Percentiles rank a stretch among this genome's conserved stretches.
These are phyloP conservation scores for Dasypus novemcinctus DNA, from an alignment of 2,113 vertebrate genomes.

Conservation along the genomic window DNA sequence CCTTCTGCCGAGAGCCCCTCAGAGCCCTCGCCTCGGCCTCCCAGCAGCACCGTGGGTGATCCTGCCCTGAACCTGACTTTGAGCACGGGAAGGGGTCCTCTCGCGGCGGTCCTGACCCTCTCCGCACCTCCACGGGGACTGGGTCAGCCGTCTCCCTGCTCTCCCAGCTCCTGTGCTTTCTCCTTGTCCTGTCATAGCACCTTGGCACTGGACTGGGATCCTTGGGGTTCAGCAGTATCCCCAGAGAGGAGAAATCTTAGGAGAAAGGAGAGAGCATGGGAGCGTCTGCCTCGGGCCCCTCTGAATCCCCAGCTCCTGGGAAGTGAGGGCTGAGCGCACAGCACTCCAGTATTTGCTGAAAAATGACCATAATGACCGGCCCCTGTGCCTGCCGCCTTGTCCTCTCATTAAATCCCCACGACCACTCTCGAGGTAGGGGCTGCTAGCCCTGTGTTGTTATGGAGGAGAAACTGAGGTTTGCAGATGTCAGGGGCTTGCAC, in stretches of 20 bases:
- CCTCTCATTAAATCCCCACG: neutral
- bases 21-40: neutral
- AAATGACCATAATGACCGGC: neutral
- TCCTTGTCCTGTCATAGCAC: neutral
- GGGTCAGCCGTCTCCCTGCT: neutral
- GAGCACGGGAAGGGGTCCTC: too few relatives aligned
- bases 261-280: neutral
- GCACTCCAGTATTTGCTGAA: neutral
- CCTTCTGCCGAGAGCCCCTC: neutral
- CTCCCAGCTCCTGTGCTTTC: neutral
- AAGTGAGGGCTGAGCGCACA: neutral
- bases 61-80: too few relatives aligned
- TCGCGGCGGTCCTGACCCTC: accelerated
- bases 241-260: neutral
- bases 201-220: neutral
- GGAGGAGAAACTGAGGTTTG: neutral
- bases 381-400: neutral
- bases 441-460: neutral
- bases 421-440: neutral
- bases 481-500: neutral
- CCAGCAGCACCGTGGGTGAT: neutral
- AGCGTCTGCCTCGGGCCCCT: neutral
- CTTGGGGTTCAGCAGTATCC: neutral
- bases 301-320: neutral
- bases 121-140: neutral